Base-by-base conservation (phyloP, 2,888 invertebrate genomes). In the Caenorhabditis zanzibari region DNA sequence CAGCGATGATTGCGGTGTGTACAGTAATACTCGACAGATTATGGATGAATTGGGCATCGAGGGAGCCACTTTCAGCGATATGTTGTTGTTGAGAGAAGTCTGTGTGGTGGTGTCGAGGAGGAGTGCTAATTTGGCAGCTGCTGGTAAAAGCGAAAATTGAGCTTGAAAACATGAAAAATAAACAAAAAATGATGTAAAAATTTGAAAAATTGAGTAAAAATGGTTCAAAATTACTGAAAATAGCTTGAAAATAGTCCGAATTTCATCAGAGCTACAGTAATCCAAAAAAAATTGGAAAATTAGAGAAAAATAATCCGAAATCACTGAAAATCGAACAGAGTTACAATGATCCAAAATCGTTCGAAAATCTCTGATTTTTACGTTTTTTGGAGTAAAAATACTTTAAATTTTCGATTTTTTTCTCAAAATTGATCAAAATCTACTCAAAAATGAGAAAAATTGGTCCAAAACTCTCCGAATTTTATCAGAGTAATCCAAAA, bases 121-220 rank as follows among this genome's bases (percentile, higher is more conserved):
- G 90, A 97, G 98, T 6, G 98, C 98, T 2, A 95, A 96, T 94
- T 94, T 98, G 26, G 96, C 96, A 10, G 96, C 97, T 0, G 96
- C 97, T 74, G 93, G 93, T 89, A 14, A 61, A n/a, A n/a, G n/a
- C n/a, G 44, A 19, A 19, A 47, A 47, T 47, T 19, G 24, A 64
- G 22, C 22, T 12, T n/a, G n/a, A 63, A 35, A 63, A 44, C 1
- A 19, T 44, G 44, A 44, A 44, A 5, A 12, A 14, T 47, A n/a
- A n/a, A n/a, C 2, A 7, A n/a, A 44, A 64, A 47, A 26, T 28
- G 24, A 47, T 12, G 9, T 5, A 32, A 24, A 44, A 38, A 56
- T 49, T 22, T 12, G 41, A 32, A 28, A 54, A 22, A 24, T 38
- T 35, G n/a, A 58, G 2, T n/a, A 22, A 19, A 19, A 19, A 32